Conservation (phyloP, 2,888 invertebrate genomes). For the Scaptomyza cyrtandrae region DNA sequence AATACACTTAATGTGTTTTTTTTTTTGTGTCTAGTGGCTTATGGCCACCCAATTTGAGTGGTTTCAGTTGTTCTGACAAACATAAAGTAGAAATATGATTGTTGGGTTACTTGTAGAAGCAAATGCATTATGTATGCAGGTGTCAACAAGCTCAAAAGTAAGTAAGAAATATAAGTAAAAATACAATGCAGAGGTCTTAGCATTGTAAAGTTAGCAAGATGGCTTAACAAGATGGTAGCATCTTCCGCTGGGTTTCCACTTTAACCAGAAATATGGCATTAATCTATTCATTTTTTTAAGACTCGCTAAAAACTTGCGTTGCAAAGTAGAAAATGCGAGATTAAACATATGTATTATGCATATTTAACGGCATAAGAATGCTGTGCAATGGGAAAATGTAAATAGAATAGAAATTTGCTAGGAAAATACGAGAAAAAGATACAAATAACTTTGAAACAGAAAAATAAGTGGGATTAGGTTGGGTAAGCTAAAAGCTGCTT, state of each 20-base stretch:
- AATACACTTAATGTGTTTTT: constrained; percentile 22
- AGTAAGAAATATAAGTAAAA: not conserved
- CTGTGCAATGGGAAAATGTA: too few species aligned
- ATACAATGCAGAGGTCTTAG: constrained; percentile 5
- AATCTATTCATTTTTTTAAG: not conserved
- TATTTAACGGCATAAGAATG: not conserved
- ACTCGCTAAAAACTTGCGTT: too few species aligned
- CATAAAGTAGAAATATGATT: constrained; percentile 21
- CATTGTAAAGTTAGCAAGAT: not conserved
- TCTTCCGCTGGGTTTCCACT: not conserved
- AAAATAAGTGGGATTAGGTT: too few species aligned
- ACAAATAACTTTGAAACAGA: not conserved
- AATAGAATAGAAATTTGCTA: not conserved
- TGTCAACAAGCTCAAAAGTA: constrained; percentile 31
- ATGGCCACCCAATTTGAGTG: constrained; percentile 27
- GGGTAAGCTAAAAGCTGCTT: not conserved
- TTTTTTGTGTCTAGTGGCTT: constrained; percentile 26
- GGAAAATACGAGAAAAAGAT: not conserved
- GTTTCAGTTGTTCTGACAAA: constrained; percentile 40
- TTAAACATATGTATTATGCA: not conserved
- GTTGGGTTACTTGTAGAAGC: constrained; percentile 1
- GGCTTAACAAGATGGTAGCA: not conserved
- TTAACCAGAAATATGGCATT: not conserved
- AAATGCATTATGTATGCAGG: constrained; percentile 37
- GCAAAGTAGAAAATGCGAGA: too few species aligned